Percentiles rank a stretch among this genome's conserved stretches.
Conservation (phyloP, 2,113 vertebrate genomes). For the Peromyscus maniculatus region DNA sequence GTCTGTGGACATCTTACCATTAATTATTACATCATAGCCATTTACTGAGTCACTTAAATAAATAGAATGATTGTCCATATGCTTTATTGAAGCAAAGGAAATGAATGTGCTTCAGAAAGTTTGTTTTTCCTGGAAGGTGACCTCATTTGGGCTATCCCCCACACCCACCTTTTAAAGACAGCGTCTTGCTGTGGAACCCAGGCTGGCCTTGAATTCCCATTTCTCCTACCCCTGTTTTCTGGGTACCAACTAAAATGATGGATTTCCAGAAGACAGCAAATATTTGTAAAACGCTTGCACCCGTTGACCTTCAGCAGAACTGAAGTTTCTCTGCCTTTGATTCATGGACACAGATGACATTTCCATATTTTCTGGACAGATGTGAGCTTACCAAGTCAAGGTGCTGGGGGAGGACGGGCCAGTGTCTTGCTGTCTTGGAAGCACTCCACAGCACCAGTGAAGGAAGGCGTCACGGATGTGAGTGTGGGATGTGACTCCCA, state of each 20-base stretch:
- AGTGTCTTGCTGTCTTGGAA: neutral
- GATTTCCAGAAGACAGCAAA: neutral
- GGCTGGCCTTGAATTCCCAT: neutral
- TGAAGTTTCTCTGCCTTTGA: neutral
- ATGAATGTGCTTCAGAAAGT: neutral
- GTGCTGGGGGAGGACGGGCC: neutral
- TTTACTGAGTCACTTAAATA: constrained; percentile 12
- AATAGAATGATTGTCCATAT: neutral
- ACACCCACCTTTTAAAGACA: neutral
- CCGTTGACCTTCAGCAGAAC: neutral
- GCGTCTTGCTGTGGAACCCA: neutral
- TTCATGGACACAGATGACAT: neutral
- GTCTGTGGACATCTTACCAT: neutral
- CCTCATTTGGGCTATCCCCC: neutral
- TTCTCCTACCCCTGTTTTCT: neutral
- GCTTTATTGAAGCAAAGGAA: constrained; percentile 25
- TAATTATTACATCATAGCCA: neutral
- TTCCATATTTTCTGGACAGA: neutral
- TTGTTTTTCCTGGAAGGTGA: neutral
- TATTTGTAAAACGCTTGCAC: neutral
- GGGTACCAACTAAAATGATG: neutral
- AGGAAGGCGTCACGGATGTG: neutral
- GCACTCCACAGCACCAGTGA: neutral
- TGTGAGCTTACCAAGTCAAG: neutral
- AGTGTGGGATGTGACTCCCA: neutral